Evolutionary conservation across 2,113 vertebrate genomes (phyloP).

Genomic region (Perccottus glenii): DNA sequence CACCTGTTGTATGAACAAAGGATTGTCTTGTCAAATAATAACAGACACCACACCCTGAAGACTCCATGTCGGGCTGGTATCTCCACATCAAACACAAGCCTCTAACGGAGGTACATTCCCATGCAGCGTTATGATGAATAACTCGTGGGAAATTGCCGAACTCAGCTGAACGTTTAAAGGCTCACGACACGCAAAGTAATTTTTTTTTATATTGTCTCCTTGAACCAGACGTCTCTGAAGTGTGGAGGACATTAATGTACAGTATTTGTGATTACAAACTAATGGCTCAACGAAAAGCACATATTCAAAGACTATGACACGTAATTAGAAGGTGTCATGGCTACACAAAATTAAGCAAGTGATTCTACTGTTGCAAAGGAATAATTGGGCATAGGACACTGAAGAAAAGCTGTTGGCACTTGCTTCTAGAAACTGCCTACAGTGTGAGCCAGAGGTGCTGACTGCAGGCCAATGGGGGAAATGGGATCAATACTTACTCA

Average conservation of each 20-base stretch:
- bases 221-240: conserved; percentile 23
- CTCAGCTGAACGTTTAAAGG: not conserved
- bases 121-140: conserved; percentile 9
- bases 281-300: conserved; percentile 12
- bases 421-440: conserved; percentile 17
- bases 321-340: not conserved
- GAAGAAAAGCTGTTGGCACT: conserved; percentile 10
- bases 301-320: not conserved
- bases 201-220: conserved; percentile 14
- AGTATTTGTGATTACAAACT: conserved; percentile 3
- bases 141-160: conserved; percentile 53
- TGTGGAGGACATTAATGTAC: conserved; percentile 8
- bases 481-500: conserved; percentile 83
- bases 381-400: not conserved
- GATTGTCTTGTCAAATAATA: conserved; percentile 52
- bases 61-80: conserved; percentile 5
- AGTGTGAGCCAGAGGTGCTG: conserved; percentile 20
- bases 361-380: not conserved
- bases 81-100: conserved; percentile 57
- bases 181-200: conserved; percentile 1
- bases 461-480: conserved; percentile 21
- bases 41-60: conserved; percentile 43
- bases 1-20: conserved; percentile 44
- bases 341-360: not conserved
- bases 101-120: conserved; percentile 44